Evolutionary conservation across 2,888 invertebrate genomes (phyloP).

Genomic region (Eupsilia transversa): DNA sequence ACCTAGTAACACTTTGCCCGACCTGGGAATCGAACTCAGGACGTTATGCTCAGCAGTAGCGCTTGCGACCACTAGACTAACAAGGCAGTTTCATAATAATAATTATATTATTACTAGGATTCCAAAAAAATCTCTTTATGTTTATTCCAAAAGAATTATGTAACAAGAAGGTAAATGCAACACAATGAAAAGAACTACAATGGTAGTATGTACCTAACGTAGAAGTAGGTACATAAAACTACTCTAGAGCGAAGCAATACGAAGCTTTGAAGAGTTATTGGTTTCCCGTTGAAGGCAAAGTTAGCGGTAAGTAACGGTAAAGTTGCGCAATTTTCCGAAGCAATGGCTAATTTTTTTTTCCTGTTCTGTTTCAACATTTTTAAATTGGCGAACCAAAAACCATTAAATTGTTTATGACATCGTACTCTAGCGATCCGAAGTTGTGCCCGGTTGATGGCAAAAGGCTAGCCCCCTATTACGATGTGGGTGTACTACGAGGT

Average conservation of each 20-base stretch:
- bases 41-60: too few species aligned
- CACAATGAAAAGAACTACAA: background rate
- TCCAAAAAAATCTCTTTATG: too few species aligned
- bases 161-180: background rate
- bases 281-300: conserved; percentile 33
- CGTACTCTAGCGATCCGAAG: too few species aligned
- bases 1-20: background rate
- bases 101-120: too few species aligned
- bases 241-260: conserved; percentile 2
- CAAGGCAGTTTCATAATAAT: too few species aligned
- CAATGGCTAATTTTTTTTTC: background rate
- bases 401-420: too few species aligned
- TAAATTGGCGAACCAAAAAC: background rate
- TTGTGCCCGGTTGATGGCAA: too few species aligned
- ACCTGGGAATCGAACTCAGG: too few species aligned
- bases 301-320: conserved; percentile 22
- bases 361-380: background rate
- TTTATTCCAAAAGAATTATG: too few species aligned
- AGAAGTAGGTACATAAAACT: background rate
- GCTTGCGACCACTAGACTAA: too few species aligned
- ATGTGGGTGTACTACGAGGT: too few species aligned
- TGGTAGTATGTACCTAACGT: background rate
- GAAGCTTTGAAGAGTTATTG: conserved; percentile 32
- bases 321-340: conserved; percentile 24
- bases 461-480: too few species aligned